Evolutionary conservation across 2,113 vertebrate species (phyloP), one percentile per base, ranked within the genome.

Genomic region (Phaethornis superciliosus): DNA sequence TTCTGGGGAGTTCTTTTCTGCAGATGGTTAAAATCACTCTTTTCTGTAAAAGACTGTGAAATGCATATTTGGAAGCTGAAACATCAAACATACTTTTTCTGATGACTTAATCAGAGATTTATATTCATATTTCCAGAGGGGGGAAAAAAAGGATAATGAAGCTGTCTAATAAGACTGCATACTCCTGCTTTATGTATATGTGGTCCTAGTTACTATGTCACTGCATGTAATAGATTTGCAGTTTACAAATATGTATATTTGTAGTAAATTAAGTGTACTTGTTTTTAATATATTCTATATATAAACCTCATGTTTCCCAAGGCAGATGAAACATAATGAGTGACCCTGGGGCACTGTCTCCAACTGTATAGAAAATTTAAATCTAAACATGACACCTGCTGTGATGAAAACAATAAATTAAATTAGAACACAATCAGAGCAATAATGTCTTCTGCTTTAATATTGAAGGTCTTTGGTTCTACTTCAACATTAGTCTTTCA

Each of bases 401-500:
- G 33, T 85, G 58, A 59, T 68, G 40, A 71, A 89, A 91, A 59
- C 5, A 72, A 81, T 69, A 64, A 20, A 56, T 33, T 81, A 80
- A 85, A 92, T 91, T 60, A 72, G 32, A 91, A 93, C 30, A 40
- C 20, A 15, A 86, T 80, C 60, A 85, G 88, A 93, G 94, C 30
- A 84, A 75, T 54, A 64, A 16, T 21, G 46, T 84, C 33, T 95
- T 55, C 51, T 94, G 40, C 49, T 97, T 64, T 70, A 15, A 44
- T 86, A 81, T 80, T 4, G 12, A 65, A 81, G 70, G 21, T 79
- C 37, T 96, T 95, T 70, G 37, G 35, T 26, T 93, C 56, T 92
- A 35, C 23, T 94, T 92, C 79, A 46, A 60, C 87, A 49, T 91
- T 89, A 80, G 20, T 89, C 94, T 94, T 77, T 94, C 37, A 72